These are phyloP conservation scores for Trichoplax adhaerens DNA, from an alignment of 37 sponge, comb jelly and placozoan species.

Conservation along the genomic window DNA sequence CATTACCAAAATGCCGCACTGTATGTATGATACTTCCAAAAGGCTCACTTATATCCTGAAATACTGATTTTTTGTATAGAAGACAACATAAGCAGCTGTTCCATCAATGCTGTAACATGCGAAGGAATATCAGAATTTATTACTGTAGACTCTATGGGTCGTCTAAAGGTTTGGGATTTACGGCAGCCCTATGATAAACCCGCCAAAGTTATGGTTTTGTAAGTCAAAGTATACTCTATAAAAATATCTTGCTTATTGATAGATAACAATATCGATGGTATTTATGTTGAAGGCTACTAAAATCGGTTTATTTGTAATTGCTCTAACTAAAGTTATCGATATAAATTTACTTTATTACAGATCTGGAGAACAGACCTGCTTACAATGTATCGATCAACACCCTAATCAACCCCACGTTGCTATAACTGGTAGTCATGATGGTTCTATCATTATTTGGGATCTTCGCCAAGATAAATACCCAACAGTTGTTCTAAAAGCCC, in stretches of 20 bases:
- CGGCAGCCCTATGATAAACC: conserved; percentile 11
- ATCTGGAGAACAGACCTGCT: neutral
- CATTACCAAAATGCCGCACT: too few species aligned
- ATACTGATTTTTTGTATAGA: neutral
- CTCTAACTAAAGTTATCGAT: neutral
- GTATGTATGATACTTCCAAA: too few species aligned
- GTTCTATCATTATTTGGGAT: conserved; percentile 51
- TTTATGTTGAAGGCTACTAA: neutral
- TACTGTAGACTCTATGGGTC: conserved; percentile 34
- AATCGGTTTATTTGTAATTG: neutral
- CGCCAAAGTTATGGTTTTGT: neutral
- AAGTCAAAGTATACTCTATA: conserved; percentile 3
- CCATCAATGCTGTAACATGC: conserved; percentile 23
- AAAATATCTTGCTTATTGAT: neutral
- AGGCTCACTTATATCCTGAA: too few species aligned
- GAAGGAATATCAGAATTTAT: conserved; percentile 22
- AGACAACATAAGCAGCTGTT: conserved; percentile 30
- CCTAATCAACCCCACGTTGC: conserved; percentile 47
- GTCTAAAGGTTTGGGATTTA: conserved; percentile 47
- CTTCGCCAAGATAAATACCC: conserved; percentile 39
- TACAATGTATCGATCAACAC: conserved; percentile 36
- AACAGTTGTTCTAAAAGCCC: conserved; percentile 21
- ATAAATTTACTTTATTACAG: neutral
- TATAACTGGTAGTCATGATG: conserved; percentile 40
- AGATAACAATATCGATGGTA: neutral